Base-by-base conservation (phyloP, 2,797 vertebrate species). In the Schizopygopsis malacanthus region DNA sequence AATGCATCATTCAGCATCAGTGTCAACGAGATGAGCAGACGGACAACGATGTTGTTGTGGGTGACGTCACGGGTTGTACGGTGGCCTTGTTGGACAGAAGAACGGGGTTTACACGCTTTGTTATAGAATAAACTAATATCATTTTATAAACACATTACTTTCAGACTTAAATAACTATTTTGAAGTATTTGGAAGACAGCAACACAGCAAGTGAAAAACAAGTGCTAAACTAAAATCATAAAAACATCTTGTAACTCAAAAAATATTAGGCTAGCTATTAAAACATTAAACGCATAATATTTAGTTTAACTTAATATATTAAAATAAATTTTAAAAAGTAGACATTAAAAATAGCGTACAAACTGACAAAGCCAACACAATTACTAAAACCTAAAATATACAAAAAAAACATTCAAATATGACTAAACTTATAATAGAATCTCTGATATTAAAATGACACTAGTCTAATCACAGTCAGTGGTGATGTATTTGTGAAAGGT, bases 11-110 rank as follows among this genome's bases (percentile, higher is more conserved):
- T 73, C 73, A n/a, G 43, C 37, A 3, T 22, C 54, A 56, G 20
- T 52, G 76, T 76, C 25, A 69, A 70, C 11, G 39, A 56, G 41
- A 37, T 59, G 9, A 81, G 28, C 11, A 82, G 56, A 84, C 79
- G 22, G 69, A 78, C 54, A 87, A 59, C 71, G 87, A 92, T 94
- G 92, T 94, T 93, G 92, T 90, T 85, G 79, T 90, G 81, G 5
- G 43, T 94, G 92, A 91, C 90, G 90, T 93, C 90, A 90, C 7
- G 25, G 81, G 70, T 3, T 73, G 45, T 93, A 96, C 94, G 93
- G 95, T 92, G 91, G 92, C 94, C 92, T 69, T 0, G 28, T 28
- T 20, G 87, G 81, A 69, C 63, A 39, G 0, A 9, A 39, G 0
- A 9, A 12, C 15, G 9, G 41, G 5, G 18, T 33, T 65, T 15